phyloP scores from a whole-genome alignment of 2,888 invertebrate genomes.

The Sturmia bella region DNA sequence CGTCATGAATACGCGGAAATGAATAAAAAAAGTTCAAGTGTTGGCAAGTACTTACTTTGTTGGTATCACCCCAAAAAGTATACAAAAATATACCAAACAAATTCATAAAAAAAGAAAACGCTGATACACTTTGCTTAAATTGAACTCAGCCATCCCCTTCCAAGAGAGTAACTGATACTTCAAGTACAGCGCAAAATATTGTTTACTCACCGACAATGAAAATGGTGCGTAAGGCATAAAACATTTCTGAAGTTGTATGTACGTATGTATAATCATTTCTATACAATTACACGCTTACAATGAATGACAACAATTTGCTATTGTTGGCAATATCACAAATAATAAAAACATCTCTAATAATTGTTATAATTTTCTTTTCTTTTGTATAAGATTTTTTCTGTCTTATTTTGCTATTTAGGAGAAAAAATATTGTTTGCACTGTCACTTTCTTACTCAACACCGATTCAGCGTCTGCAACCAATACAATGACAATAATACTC shows the following conservation, averaged over 20 bases:
- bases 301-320: too few species aligned
- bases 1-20: slow-evolving; percentile 49
- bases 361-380: slow-evolving; percentile 71
- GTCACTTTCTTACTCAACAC: slow-evolving; percentile 41
- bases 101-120: slow-evolving; percentile 16
- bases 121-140: slow-evolving; percentile 37
- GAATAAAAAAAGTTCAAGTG: slow-evolving; percentile 64
- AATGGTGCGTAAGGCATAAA: slow-evolving; percentile 57
- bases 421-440: slow-evolving; percentile 25
- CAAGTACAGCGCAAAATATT: slow-evolving; percentile 51
- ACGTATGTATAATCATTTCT: slow-evolving; percentile 57
- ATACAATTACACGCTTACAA: slow-evolving; percentile 67
- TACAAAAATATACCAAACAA: slow-evolving; percentile 11
- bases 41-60: slow-evolving; percentile 61
- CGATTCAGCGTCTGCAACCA: neutral
- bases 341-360: slow-evolving; percentile 71
- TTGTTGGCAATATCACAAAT: slow-evolving; percentile 39
- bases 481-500: neutral
- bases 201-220: slow-evolving; percentile 38
- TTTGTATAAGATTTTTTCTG: slow-evolving; percentile 29
- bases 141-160: slow-evolving; percentile 19
- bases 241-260: slow-evolving; percentile 29
- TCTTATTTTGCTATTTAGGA: slow-evolving; percentile 29
- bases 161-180: slow-evolving; percentile 51
- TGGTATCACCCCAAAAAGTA: slow-evolving; percentile 46